Evolutionary conservation across 2,113 vertebrate species (phyloP).

Genomic region (Mustelus asterias): DNA sequence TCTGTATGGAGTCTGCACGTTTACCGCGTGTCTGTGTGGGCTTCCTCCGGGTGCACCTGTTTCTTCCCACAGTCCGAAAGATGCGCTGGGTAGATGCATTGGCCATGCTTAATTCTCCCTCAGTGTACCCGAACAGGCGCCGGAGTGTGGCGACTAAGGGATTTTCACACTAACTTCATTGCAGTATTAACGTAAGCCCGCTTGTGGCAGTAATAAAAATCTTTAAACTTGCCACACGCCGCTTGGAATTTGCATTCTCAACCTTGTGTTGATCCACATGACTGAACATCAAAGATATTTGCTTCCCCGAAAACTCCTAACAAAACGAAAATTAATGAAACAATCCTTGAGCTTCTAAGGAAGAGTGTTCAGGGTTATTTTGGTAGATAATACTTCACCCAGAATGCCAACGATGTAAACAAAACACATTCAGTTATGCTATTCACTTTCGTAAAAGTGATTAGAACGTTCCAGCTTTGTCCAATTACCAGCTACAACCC

Average conservation of each 20-base stretch:
- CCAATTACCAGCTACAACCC: neutral
- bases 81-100: too few relatives aligned
- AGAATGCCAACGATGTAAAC: neutral
- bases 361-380: neutral
- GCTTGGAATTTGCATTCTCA: neutral
- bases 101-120: too few relatives aligned
- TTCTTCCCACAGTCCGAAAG: too few relatives aligned
- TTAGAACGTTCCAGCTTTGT: neutral
- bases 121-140: too few relatives aligned
- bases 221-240: neutral
- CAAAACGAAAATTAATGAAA: neutral
- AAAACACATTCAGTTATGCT: neutral
- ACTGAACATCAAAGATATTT: neutral
- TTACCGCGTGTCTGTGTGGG: too few relatives aligned
- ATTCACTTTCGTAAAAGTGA: neutral
- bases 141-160: too few relatives aligned
- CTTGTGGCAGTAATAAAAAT: too few relatives aligned
- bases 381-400: neutral
- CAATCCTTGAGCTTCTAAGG: constrained; percentile 13
- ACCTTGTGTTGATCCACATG: neutral
- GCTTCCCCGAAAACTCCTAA: neutral
- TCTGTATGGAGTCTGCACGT: too few relatives aligned
- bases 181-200: too few relatives aligned
- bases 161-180: too few relatives aligned
- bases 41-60: too few relatives aligned